These are phyloP conservation scores for Nothocercus julius DNA, from an alignment of 2,113 vertebrate species.

Conservation along the genomic window DNA sequence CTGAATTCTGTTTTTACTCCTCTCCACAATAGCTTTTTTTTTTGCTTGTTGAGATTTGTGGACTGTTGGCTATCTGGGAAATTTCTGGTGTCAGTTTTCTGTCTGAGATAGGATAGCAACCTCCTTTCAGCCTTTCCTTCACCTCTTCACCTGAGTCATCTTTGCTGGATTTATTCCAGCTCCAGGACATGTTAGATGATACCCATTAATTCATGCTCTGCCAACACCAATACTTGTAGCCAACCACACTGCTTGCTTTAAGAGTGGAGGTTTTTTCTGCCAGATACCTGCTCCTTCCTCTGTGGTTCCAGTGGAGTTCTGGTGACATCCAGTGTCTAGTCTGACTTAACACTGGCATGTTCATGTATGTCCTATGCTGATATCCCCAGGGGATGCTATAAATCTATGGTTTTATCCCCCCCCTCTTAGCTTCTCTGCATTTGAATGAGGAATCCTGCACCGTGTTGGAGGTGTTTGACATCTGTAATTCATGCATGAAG, in stretches of 20 bases:
- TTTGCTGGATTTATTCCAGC: background rate
- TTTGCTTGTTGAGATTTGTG: background rate
- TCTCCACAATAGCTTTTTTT: background rate
- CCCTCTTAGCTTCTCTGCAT: constrained; percentile 40
- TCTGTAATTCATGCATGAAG: constrained; percentile 49
- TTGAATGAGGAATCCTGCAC: constrained; percentile 49
- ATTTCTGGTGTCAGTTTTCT: background rate
- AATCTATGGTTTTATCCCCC: constrained; percentile 22
- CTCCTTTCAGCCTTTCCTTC: background rate
- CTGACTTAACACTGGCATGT: background rate
- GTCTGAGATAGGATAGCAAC: background rate
- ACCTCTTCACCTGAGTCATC: background rate
- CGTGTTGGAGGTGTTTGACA: constrained; percentile 23
- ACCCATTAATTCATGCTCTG: background rate
- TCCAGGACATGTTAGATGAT: background rate
- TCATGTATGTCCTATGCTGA: background rate
- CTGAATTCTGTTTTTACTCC: background rate
- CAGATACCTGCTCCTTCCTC: constrained; percentile 28
- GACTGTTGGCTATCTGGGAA: background rate
- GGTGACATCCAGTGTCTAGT: constrained; percentile 62
- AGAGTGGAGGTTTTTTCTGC: constrained; percentile 53
- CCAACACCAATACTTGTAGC: background rate
- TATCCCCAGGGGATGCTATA: constrained; percentile 26
- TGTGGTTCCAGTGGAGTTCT: constrained; percentile 46
- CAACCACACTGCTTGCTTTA: constrained; percentile 8